phyloP scores from a whole-genome alignment of 2,797 vertebrate genomes.

The Loris lydekkerianus region DNA sequence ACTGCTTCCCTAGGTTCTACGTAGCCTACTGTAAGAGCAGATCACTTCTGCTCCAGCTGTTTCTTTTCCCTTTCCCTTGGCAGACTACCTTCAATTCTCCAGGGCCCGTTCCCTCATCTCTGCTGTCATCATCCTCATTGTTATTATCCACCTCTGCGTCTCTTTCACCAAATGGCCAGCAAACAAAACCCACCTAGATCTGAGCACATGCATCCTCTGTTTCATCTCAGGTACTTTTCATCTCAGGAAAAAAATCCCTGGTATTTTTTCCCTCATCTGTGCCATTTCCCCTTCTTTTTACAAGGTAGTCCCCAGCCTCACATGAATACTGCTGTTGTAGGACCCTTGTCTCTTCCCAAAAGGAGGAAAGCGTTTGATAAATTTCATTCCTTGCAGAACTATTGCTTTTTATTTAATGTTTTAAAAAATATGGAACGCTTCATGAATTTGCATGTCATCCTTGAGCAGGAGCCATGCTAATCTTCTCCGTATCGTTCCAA shows the following conservation, averaged over 20 bases:
- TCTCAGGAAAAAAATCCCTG: too few relatives aligned
- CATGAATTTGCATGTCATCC: too few relatives aligned
- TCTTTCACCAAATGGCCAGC: neutral
- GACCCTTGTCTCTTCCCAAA: slow-evolving; percentile 24
- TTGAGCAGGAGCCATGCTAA: too few relatives aligned
- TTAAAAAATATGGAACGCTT: too few relatives aligned
- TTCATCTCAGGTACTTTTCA: slow-evolving; percentile 54
- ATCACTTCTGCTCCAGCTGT: neutral
- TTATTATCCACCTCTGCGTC: neutral
- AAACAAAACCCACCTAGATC: neutral
- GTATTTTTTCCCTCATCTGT: neutral
- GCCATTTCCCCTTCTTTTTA: neutral
- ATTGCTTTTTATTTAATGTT: neutral
- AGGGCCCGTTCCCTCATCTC: slow-evolving; percentile 50
- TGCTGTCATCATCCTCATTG: neutral
- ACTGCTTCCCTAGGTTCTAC: neutral
- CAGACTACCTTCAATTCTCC: slow-evolving; percentile 60
- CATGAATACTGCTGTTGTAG: neutral
- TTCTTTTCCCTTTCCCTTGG: neutral
- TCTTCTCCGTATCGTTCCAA: too few relatives aligned
- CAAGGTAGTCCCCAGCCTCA: neutral
- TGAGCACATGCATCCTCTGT: slow-evolving; percentile 12
- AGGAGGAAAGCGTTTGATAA: neutral
- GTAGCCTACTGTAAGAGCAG: neutral
- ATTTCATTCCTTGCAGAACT: neutral